phyloP scores from a whole-genome alignment of 1,140 invertebrate genomes.

The Lucilia sericata region DNA sequence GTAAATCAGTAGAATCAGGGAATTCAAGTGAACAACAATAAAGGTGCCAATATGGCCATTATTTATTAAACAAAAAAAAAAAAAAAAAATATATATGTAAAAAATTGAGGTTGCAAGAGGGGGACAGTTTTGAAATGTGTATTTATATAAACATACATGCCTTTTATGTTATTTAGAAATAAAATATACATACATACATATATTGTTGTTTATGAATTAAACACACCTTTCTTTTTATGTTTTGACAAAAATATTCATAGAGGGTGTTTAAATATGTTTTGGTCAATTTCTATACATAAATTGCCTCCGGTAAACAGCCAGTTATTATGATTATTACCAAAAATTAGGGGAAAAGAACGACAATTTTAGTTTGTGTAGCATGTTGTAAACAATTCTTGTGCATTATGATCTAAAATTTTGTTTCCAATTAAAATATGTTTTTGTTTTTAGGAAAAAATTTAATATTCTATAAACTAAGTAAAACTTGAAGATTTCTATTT shows the following conservation, averaged over 20 bases:
- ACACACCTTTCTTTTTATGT: not conserved
- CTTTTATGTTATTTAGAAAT: not conserved
- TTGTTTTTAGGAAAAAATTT: no score
- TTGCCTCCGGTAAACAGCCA: slow-evolving; percentile 3
- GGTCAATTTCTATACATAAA: not conserved
- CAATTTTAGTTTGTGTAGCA: not conserved
- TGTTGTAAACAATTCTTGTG: not conserved
- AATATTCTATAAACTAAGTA: no score
- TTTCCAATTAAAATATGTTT: no score
- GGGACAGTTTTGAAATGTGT: not conserved
- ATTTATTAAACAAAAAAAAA: no score
- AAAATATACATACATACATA: no score
- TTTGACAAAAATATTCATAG: not conserved
- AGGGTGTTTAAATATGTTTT: slow-evolving; percentile 11
- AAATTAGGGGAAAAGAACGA: not conserved
- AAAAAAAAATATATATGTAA: not conserved
- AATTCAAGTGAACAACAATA: slow-evolving; percentile 1
- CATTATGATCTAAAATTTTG: not conserved
- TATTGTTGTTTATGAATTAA: not conserved
- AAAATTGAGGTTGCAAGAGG: not conserved
- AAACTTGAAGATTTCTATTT: no score
- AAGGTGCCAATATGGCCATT: slow-evolving; percentile 23
- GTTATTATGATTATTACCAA: not conserved
- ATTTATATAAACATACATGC: not conserved
- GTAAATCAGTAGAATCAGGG: not conserved